Conservation (phyloP, 2,888 invertebrate species). For the Limnephilus lunatus region DNA sequence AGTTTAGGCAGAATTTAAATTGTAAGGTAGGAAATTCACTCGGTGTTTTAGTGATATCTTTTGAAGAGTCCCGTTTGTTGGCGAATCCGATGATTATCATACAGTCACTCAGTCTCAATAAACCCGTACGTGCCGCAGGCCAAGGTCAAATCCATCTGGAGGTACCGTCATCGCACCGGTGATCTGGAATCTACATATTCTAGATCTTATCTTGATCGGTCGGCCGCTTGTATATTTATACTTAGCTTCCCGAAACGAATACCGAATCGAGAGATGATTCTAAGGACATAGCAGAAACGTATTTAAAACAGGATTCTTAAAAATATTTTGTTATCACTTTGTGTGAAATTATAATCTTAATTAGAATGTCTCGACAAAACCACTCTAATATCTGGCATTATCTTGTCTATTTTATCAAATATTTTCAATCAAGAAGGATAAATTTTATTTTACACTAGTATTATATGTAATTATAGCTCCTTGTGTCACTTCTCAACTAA, state of each 20-base stretch:
- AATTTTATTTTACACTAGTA: no score
- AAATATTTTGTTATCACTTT: no score
- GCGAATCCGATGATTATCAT: background rate
- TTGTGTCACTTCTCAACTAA: no score
- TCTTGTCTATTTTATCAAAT: no score
- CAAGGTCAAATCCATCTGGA: constrained; percentile 32
- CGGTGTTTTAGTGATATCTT: background rate
- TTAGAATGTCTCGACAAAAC: no score
- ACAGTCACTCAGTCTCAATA: background rate
- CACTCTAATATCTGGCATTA: no score
- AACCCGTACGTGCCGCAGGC: background rate
- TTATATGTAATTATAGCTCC: no score
- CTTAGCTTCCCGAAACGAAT: background rate
- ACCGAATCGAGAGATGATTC: background rate
- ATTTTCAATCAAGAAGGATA: no score
- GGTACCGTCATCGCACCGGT: background rate
- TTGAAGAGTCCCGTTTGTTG: background rate
- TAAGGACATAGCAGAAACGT: background rate
- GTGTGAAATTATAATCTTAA: no score
- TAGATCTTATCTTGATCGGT: constrained; percentile 2
- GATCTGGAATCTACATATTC: constrained; percentile 6
- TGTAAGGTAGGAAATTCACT: background rate
- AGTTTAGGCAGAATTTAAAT: background rate
- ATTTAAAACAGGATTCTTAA: background rate
- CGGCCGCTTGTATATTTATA: background rate